Evolutionary conservation across 2,797 vertebrate genomes (phyloP).

Genomic region (Enteromius fasciolatus): DNA sequence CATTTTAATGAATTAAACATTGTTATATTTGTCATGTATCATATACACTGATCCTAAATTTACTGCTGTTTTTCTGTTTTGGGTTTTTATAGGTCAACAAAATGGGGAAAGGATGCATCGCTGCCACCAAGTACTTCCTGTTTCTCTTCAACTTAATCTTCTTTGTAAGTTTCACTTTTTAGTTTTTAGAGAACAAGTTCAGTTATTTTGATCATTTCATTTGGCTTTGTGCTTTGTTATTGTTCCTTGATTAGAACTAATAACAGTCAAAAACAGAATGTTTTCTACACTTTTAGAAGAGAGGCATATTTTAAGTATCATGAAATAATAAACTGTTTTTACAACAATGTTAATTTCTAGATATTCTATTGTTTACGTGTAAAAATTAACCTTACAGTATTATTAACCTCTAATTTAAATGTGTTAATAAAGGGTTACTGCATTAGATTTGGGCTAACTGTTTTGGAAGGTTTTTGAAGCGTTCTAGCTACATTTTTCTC

Average conservation of each 20-base stretch:
- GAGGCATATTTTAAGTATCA: background rate
- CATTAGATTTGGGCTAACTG: background rate
- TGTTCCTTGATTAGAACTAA: background rate
- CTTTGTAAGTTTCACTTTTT: conserved; percentile 66
- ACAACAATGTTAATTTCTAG: background rate
- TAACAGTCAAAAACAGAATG: background rate
- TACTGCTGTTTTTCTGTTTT: conserved; percentile 1
- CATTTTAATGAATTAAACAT: background rate
- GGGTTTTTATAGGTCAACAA: conserved; percentile 41
- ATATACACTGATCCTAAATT: background rate
- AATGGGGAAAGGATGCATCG: conserved; percentile 71
- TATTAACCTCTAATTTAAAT: background rate
- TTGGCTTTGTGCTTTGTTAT: background rate
- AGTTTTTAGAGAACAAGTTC: background rate
- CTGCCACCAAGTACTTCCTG: conserved; percentile 71
- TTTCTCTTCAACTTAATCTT: conserved; percentile 73
- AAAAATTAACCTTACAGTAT: background rate
- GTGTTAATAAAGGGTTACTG: background rate
- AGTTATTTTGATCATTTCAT: background rate
- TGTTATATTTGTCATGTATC: background rate
- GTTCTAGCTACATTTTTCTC: background rate
- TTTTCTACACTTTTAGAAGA: background rate
- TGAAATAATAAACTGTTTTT: background rate
- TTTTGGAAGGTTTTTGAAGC: background rate
- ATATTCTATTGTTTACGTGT: background rate